Conservation (phyloP, 2,888 invertebrate species). For the Gerris lacustris region DNA sequence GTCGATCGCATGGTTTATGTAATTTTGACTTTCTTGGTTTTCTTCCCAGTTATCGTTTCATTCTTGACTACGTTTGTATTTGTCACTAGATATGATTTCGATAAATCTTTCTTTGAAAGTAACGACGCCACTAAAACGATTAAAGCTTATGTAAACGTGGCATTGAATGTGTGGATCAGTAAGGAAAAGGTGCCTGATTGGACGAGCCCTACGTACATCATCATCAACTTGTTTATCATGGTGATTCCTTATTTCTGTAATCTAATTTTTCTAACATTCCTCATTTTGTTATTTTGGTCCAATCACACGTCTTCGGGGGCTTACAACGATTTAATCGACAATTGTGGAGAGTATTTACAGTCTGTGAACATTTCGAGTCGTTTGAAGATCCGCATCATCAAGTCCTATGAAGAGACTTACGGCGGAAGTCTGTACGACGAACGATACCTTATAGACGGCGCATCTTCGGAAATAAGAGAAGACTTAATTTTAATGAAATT, state of each 20-base stretch:
- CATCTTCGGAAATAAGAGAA: not conserved
- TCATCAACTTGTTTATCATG: too few species aligned
- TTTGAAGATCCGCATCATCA: not conserved
- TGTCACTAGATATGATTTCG: too few species aligned
- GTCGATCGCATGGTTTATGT: too few species aligned
- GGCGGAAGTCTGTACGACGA: not conserved
- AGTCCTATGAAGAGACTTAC: not conserved
- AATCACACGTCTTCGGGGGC: not conserved
- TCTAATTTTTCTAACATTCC: not conserved
- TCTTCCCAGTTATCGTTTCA: too few species aligned
- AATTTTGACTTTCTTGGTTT: too few species aligned
- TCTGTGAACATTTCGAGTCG: not conserved
- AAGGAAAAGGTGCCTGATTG: too few species aligned
- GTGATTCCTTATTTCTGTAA: not conserved
- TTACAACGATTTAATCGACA: not conserved
- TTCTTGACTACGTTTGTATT: too few species aligned
- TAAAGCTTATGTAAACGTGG: too few species aligned
- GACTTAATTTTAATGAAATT: not conserved
- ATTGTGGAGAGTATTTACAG: not conserved
- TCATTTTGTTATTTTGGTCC: not conserved
- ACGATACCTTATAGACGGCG: not conserved
- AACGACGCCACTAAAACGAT: too few species aligned
- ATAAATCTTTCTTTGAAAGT: too few species aligned
- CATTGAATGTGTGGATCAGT: too few species aligned
- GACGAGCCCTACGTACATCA: too few species aligned